phyloP scores from a whole-genome alignment of 37 sponge, comb jelly and placozoan genomes.

The Spongilla lacustris region DNA sequence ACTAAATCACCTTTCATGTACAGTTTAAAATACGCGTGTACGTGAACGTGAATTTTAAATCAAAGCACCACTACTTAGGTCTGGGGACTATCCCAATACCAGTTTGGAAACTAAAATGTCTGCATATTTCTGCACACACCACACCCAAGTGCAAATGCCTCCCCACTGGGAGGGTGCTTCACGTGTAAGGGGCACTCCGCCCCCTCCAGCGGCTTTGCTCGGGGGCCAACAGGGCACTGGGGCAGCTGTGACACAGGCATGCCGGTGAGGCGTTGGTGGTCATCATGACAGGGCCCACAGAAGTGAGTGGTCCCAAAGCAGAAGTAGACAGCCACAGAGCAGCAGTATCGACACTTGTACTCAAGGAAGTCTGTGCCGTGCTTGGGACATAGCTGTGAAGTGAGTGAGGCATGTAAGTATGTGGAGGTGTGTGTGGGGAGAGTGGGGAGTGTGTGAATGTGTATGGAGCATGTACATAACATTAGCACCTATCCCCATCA shows the following conservation, averaged over 20 bases:
- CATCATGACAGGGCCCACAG: constrained; percentile 96
- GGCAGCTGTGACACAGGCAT: constrained; percentile 87
- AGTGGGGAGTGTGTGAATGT: no score
- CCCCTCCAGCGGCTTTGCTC: constrained; percentile 90
- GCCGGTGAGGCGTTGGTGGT: constrained; percentile 89
- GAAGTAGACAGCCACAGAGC: constrained; percentile 96
- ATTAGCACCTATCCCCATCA: no score
- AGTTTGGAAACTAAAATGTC: constrained; percentile 66
- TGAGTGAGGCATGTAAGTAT: no score
- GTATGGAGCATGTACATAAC: no score
- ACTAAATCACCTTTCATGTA: no score
- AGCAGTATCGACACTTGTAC: constrained; percentile 98
- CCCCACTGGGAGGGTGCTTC: constrained; percentile 96
- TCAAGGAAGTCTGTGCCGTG: constrained; percentile 96
- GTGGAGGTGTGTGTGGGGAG: no score
- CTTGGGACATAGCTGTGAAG: constrained; percentile 87
- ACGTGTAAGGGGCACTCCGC: constrained; percentile 93
- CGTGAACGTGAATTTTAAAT: no score
- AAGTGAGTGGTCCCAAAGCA: constrained; percentile 99
- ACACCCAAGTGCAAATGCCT: constrained; percentile 97
- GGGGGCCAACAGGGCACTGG: constrained; percentile 92
- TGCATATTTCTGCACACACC: constrained; percentile 97
- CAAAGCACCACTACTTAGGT: no score
- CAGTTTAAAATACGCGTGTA: no score
- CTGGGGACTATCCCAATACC: no score